Conservation (phyloP, 2,888 invertebrate genomes). For the Bombyx huttoni region DNA sequence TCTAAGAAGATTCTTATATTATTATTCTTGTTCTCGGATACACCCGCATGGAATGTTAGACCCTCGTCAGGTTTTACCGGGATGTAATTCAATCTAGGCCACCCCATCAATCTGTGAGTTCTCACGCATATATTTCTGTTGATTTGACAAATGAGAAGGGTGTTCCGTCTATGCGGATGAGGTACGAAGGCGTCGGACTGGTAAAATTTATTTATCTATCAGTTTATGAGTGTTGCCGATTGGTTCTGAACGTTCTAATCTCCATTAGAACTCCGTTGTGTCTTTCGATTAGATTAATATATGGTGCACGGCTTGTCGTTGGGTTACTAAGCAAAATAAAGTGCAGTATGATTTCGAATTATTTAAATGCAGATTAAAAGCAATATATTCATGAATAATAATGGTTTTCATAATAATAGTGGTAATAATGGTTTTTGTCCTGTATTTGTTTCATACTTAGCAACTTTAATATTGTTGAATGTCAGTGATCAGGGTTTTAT, state of each 20-base stretch:
- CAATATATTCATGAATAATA: no score
- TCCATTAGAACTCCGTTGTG: no score
- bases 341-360: no score
- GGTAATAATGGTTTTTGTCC: no score
- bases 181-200: conserved; percentile 28
- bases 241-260: background rate
- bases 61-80: conserved; percentile 66
- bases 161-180: conserved; percentile 42
- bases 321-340: no score
- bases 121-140: conserved; percentile 71
- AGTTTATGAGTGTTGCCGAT: conserved; percentile 17
- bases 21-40: conserved; percentile 51
- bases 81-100: conserved; percentile 70
- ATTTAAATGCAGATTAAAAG: no score
- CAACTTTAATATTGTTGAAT: no score
- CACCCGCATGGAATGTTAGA: conserved; percentile 55
- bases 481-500: no score
- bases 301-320: no score
- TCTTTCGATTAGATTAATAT: no score
- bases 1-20: conserved; percentile 47
- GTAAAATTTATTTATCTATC: conserved; percentile 39
- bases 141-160: conserved; percentile 73
- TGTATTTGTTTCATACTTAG: no score
- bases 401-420: no score
- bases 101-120: conserved; percentile 69